Evolutionary conservation across 2,888 invertebrate species (phyloP).

Genomic region (Mesopsocus fuscifrons): DNA sequence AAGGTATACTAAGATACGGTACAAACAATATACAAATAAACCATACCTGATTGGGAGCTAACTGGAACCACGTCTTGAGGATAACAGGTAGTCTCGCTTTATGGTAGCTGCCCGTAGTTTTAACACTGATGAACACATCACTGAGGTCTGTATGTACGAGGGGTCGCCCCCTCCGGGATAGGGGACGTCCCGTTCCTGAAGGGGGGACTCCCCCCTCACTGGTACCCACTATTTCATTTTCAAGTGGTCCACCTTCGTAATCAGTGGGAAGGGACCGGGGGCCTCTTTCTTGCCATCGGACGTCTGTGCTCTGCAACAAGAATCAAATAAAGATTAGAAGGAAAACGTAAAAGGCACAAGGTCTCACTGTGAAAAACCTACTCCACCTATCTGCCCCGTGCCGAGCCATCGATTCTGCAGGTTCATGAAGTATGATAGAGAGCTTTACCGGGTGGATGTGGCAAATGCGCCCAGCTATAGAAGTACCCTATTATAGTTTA

Average conservation of each 20-base stretch:
- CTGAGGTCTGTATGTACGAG: constrained; percentile 39
- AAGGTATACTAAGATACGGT: too few species aligned
- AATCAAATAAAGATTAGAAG: too few species aligned
- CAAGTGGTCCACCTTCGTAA: constrained; percentile 13
- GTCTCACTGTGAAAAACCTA: too few species aligned
- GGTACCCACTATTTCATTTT: constrained; percentile 16
- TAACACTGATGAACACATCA: constrained; percentile 89
- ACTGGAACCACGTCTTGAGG: constrained; percentile 86
- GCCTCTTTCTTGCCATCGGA: constrained; percentile 21
- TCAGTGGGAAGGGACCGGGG: constrained; percentile 17
- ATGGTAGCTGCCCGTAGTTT: constrained; percentile 82
- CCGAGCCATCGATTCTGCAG: too few species aligned
- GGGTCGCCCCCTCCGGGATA: neutral
- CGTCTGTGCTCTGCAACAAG: constrained; percentile 11
- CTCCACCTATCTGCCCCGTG: too few species aligned
- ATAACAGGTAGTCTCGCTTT: constrained; percentile 65
- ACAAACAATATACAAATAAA: too few species aligned
- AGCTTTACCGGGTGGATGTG: too few species aligned
- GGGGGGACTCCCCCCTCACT: constrained; percentile 24
- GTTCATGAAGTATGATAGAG: too few species aligned
- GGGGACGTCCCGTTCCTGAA: neutral
- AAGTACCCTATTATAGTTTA: too few species aligned
- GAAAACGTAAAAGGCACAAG: too few species aligned
- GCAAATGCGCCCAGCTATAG: too few species aligned
- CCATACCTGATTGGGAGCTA: constrained; percentile 76